Evolutionary conservation across 2,888 invertebrate species (phyloP).

Genomic region (Athalia cordata): DNA sequence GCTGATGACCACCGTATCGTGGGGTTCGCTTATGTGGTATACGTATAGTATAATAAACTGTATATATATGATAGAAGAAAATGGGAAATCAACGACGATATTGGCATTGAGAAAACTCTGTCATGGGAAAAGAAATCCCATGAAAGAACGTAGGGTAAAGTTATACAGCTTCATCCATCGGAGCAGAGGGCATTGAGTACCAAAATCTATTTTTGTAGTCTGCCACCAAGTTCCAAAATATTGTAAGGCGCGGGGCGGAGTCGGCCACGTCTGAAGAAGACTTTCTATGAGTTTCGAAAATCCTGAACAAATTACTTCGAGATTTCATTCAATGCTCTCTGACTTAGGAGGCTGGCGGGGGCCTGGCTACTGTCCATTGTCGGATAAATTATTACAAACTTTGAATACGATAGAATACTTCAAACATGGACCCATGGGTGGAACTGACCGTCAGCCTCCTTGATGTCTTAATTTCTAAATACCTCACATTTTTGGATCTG

Average conservation of each 20-base stretch:
- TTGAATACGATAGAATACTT: slow-evolving; percentile 32
- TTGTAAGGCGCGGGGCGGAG: slow-evolving; percentile 51
- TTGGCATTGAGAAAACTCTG: slow-evolving; percentile 39
- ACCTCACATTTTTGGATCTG: neutral
- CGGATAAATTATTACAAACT: slow-evolving; percentile 61
- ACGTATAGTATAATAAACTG: neutral
- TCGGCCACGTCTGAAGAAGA: slow-evolving; percentile 35
- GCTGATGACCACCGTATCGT: slow-evolving; percentile 31
- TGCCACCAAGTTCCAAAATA: slow-evolving; percentile 55
- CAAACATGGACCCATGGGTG: slow-evolving; percentile 16
- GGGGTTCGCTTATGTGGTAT: neutral
- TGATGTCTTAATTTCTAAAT: slow-evolving; percentile 37
- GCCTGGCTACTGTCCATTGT: slow-evolving; percentile 55
- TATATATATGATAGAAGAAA: slow-evolving; percentile 19
- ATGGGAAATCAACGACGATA: slow-evolving; percentile 39
- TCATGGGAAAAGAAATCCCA: slow-evolving; percentile 42
- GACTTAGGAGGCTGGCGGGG: slow-evolving; percentile 53
- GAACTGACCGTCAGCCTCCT: slow-evolving; percentile 13
- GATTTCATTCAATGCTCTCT: slow-evolving; percentile 57
- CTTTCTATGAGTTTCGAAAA: slow-evolving; percentile 48
- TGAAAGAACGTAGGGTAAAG: slow-evolving; percentile 21
- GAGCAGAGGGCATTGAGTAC: slow-evolving; percentile 42
- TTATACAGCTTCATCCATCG: slow-evolving; percentile 23
- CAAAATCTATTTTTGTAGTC: slow-evolving; percentile 50
- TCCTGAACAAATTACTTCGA: slow-evolving; percentile 60